Evolutionary conservation across 1,140 invertebrate genomes (phyloP).

Genomic region (Apis laboriosa): DNA sequence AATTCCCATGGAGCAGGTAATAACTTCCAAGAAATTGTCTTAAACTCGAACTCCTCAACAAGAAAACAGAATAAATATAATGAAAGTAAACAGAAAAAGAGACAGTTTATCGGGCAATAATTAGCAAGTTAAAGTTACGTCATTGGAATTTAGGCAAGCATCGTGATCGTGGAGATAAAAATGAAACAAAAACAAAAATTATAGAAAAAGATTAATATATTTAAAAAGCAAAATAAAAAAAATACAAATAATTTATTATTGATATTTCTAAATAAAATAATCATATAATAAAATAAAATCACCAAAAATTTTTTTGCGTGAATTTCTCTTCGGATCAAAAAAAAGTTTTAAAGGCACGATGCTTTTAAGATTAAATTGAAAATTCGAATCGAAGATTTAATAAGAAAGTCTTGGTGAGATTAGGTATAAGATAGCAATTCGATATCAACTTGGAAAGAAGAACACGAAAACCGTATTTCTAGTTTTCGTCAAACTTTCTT

Average conservation of each 20-base stretch:
- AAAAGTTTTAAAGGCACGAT: background rate
- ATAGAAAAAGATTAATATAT: no score
- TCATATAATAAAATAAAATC: no score
- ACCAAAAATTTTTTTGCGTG: no score
- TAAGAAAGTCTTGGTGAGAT: background rate
- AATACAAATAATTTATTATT: background rate
- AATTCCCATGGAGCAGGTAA: no score
- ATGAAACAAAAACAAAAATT: background rate
- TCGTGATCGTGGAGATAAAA: slow-evolving; percentile 6
- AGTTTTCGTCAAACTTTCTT: slow-evolving; percentile 1
- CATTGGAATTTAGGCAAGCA: no score
- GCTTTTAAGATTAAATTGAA: background rate
- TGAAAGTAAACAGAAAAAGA: no score
- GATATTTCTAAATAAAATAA: background rate
- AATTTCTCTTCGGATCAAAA: no score
- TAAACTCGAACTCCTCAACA: no score
- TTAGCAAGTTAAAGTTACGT: no score
- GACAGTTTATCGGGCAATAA: no score
- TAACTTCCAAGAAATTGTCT: no score
- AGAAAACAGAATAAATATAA: no score
- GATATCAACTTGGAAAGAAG: background rate
- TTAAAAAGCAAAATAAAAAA: background rate
- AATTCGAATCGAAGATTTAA: background rate
- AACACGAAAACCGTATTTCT: background rate
- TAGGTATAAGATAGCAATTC: background rate